A percentile compares a stretch with the other conserved stretches of the same genome.
phyloP scores from a whole-genome alignment of 2,797 vertebrate genomes.

The Perodicticus potto region DNA sequence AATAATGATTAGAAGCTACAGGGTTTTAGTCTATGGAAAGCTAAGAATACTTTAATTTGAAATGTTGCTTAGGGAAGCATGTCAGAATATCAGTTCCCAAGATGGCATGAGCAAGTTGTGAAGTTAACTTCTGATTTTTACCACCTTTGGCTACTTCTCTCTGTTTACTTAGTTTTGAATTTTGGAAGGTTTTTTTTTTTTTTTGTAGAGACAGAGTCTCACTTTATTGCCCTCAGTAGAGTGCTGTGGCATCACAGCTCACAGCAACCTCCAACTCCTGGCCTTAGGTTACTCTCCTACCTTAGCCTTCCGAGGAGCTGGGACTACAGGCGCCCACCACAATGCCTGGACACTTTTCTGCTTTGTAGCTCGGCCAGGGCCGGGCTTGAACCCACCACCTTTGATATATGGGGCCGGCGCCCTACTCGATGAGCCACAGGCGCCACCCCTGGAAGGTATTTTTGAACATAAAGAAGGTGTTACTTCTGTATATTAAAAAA shows the following conservation, averaged over 20 bases:
- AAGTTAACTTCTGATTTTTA: neutral
- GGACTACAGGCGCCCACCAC: no score
- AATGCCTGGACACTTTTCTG: no score
- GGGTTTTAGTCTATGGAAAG: neutral
- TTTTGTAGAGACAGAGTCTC: no score
- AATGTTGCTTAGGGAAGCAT: neutral
- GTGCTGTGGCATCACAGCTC: no score
- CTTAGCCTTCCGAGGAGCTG: no score
- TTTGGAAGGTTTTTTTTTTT: neutral
- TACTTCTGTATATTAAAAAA: neutral
- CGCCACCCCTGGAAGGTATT: neutral
- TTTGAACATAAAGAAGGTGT: slow-evolving; percentile 6
- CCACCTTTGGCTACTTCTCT: neutral
- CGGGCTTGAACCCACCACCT: no score
- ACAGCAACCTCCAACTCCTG: no score
- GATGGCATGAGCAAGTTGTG: neutral
- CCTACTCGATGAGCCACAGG: no score
- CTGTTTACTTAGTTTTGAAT: slow-evolving; percentile 12
- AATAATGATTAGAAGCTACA: neutral
- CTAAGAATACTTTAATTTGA: neutral
- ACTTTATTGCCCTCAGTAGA: no score
- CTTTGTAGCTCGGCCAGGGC: no score
- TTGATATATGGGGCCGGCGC: no score
- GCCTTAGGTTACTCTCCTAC: no score
- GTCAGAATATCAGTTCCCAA: slow-evolving; percentile 23